Conservation (phyloP, 2,888 invertebrate species). For the Silvanus unidentatus region DNA sequence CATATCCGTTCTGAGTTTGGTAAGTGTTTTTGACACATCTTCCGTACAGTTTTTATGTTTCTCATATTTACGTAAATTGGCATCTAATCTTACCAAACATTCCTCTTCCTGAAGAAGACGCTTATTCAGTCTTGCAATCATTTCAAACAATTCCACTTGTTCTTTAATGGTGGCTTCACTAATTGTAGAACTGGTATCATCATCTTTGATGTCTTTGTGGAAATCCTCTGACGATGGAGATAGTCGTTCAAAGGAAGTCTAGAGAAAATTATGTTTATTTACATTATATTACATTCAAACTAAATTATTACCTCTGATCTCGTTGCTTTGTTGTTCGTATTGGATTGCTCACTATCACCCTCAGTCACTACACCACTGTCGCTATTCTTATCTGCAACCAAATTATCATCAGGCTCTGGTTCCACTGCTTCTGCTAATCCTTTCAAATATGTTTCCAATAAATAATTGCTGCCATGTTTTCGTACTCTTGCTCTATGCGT, state of each 20-base stretch:
- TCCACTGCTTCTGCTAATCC: conserved; percentile 50
- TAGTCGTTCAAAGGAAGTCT: conserved; percentile 40
- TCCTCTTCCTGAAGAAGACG: conserved; percentile 69
- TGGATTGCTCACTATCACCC: conserved; percentile 52
- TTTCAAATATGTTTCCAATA: conserved; percentile 69
- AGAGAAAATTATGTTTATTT: conserved; percentile 9
- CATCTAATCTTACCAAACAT: conserved; percentile 60
- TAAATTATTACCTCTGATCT: conserved; percentile 34
- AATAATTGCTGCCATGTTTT: conserved; percentile 73
- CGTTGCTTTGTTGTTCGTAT: conserved; percentile 35
- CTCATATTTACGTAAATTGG: conserved; percentile 47
- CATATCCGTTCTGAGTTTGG: conserved; percentile 41
- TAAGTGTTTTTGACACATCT: conserved; percentile 35
- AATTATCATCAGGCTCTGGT: conserved; percentile 35
- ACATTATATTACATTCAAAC: not conserved
- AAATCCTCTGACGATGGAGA: conserved; percentile 43
- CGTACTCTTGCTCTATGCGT: conserved; percentile 67
- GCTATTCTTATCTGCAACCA: conserved; percentile 59
- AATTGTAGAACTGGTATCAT: conserved; percentile 43
- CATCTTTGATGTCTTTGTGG: conserved; percentile 39
- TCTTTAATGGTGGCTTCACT: conserved; percentile 54
- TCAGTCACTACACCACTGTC: conserved; percentile 66
- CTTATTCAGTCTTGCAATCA: conserved; percentile 66
- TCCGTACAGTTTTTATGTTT: conserved; percentile 34
- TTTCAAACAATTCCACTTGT: conserved; percentile 68